phyloP scores from a whole-genome alignment of 1,140 invertebrate genomes.

The Lysiphlebus fabarum region DNA sequence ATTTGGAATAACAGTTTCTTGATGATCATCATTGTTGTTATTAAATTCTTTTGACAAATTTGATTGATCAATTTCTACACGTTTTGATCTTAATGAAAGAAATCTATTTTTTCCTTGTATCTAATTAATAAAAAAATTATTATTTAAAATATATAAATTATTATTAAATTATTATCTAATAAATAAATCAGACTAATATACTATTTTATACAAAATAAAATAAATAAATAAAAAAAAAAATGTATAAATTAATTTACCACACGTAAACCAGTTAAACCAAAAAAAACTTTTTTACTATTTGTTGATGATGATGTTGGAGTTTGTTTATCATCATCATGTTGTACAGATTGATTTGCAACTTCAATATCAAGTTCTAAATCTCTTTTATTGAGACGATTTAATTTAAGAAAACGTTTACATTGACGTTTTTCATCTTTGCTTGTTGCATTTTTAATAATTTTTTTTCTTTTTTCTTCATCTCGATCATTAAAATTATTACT shows the following conservation, averaged over 20 bases:
- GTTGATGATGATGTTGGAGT: constrained; percentile 31
- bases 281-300: constrained; percentile 45
- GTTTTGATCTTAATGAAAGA: constrained; percentile 67
- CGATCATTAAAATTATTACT: constrained; percentile 52
- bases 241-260: not conserved
- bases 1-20: constrained; percentile 24
- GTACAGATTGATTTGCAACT: constrained; percentile 20
- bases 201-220: not conserved
- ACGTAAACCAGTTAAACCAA: not conserved
- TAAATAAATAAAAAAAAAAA: not conserved
- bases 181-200: constrained; percentile 31
- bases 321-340: constrained; percentile 16
- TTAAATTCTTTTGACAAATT: constrained; percentile 21
- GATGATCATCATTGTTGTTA: constrained; percentile 28
- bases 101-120: constrained; percentile 71
- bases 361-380: constrained; percentile 58
- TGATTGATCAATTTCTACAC: constrained; percentile 41
- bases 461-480: constrained; percentile 46
- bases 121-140: constrained; percentile 37
- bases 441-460: constrained; percentile 32
- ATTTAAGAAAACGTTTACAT: constrained; percentile 60
- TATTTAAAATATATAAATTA: too few species aligned
- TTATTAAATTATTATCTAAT: not conserved
- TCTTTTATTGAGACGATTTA: constrained; percentile 62
- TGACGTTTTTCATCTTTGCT: constrained; percentile 44